These are phyloP conservation scores for Bergia puertoricense DNA, from an alignment of 92 coral and sea anemone species.

Conservation along the genomic window DNA sequence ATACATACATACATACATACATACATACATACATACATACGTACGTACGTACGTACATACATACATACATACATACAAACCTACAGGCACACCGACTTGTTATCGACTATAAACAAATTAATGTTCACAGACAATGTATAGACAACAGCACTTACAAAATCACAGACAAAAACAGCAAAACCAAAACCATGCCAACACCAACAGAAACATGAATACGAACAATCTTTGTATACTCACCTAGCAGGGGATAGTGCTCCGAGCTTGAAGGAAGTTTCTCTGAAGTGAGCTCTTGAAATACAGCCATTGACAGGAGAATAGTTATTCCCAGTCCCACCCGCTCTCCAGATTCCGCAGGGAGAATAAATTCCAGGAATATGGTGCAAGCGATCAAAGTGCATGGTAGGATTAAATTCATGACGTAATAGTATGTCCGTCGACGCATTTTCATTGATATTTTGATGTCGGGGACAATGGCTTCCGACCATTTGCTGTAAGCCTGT, in stretches of 20 bases:
- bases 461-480: conserved; percentile 48
- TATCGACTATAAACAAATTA: too few species aligned
- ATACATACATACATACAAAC: not conserved
- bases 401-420: conserved; percentile 87
- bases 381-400: conserved; percentile 91
- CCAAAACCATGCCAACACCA: too few species aligned
- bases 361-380: conserved; percentile 88
- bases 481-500: conserved; percentile 30
- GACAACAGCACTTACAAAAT: not conserved
- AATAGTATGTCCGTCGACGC: conserved; percentile 84
- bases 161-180: not conserved
- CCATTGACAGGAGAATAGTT: conserved; percentile 86
- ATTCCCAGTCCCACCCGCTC: conserved; percentile 92
- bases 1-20: too few species aligned
- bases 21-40: too few species aligned
- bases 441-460: conserved; percentile 70
- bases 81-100: not conserved
- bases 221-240: conserved; percentile 55
- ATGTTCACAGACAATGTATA: not conserved
- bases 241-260: conserved; percentile 88
- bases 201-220: not conserved
- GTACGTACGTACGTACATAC: not conserved
- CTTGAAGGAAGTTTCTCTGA: conserved; percentile 92
- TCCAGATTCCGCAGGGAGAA: conserved; percentile 94
- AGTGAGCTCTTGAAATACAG: conserved; percentile 88